phyloP scores from a whole-genome alignment of 2,888 invertebrate species.

The Lydus trimaculatus region DNA sequence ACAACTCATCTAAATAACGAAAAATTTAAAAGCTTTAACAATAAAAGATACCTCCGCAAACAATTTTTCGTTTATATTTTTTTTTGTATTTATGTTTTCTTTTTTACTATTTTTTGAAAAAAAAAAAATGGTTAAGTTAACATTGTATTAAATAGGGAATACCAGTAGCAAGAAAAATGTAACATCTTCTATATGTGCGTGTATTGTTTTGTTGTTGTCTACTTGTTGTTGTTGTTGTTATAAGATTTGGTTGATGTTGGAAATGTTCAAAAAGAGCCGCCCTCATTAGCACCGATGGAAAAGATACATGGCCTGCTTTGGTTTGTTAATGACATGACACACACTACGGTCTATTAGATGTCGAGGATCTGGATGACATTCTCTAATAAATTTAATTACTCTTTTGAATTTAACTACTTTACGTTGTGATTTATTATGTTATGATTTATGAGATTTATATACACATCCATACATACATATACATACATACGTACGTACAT shows the following conservation, averaged over 20 bases:
- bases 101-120: too few relatives aligned
- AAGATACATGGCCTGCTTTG: conserved; percentile 34
- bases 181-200: conserved; percentile 4
- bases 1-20: conserved; percentile 17
- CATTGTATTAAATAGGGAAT: neutral
- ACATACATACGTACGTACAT: neutral
- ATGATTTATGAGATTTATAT: conserved; percentile 40
- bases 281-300: conserved; percentile 32
- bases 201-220: neutral
- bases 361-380: conserved; percentile 29
- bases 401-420: conserved; percentile 39
- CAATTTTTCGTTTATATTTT: conserved; percentile 18
- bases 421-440: conserved; percentile 41
- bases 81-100: too few relatives aligned
- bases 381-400: conserved; percentile 47
- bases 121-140: too few relatives aligned
- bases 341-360: conserved; percentile 33
- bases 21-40: conserved; percentile 32
- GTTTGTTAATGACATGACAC: conserved; percentile 34
- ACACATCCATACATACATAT: neutral
- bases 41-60: conserved; percentile 31
- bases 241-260: neutral
- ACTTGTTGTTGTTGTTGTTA: neutral
- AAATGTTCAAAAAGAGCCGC: conserved; percentile 30
- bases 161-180: conserved; percentile 24